Evolutionary conservation across 2,888 invertebrate species (phyloP), one percentile per base, ranked within the genome.

Genomic region (Microplitis deprimator): DNA sequence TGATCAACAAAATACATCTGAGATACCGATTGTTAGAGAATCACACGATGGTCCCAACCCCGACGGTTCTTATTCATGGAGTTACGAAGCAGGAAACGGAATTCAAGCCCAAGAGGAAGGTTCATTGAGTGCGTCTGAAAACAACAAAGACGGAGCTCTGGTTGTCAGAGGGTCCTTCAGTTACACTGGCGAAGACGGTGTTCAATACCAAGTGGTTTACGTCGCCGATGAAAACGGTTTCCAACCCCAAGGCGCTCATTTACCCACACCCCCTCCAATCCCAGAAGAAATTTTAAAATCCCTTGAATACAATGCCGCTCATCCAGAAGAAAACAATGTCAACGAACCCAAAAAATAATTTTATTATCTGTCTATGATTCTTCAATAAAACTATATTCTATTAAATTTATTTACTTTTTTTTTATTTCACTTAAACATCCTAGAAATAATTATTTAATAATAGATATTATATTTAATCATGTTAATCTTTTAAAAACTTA

Each of bases 71-170:
- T 89, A 89, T 81, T 83, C 79, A 59, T 90, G 84, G 87, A 88
- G 87, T 60, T 91, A 90, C 83, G 90, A 91, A 79, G 88, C 91
- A 61, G 90, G 88, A 41, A 91, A 91, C 82, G 91, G 91, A 5
- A 91, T 91, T 80, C 82, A 85, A 69, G 91, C 88, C 0, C 85
- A 80, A 67, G 83, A 83, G 75, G 76, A 79, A 38, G 83, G 79
- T n/a, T 40, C 29, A 1, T 73, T 81, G 5, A 75, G 72, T 3
- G 39, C 75, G 0, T 77, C 79, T 1, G 67, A 70, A 10, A 75
- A 77, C 59, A 60, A 78, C 3, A 73, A 79, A 17, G 17, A 80
- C n/a, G 77, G 75, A 10, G 76, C 79, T 2, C 73, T 80, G 6
- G 75, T 82, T 1, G 87, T 84, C n/a, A 84, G 87, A 77, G 89